phyloP scores from a whole-genome alignment of 2,797 vertebrate genomes.

The Gastrophryne carolinensis region DNA sequence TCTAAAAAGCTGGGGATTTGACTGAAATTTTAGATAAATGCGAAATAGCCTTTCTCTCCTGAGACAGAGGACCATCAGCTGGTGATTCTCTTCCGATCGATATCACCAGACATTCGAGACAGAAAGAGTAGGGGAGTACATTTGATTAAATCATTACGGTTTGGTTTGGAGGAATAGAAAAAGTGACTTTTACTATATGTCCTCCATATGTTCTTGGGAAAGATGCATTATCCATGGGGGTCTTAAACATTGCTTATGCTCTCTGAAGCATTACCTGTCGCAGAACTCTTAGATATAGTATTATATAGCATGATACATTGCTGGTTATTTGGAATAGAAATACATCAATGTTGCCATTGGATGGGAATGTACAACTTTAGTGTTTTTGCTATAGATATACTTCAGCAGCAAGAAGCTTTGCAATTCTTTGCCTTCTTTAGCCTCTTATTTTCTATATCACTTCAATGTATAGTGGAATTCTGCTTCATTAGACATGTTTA shows the following conservation, averaged over 20 bases:
- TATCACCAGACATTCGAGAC: slow-evolving; percentile 47
- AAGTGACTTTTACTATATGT: slow-evolving; percentile 45
- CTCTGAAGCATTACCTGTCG: neutral
- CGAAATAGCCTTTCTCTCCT: slow-evolving; percentile 32
- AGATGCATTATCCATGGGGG: slow-evolving; percentile 38
- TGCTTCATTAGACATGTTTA: too few relatives aligned
- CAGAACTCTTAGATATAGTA: slow-evolving; percentile 27
- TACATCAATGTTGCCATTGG: too few relatives aligned
- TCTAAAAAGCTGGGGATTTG: slow-evolving; percentile 3
- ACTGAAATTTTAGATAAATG: neutral
- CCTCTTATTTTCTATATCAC: too few relatives aligned
- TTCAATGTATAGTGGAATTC: too few relatives aligned
- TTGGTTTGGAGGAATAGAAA: slow-evolving; percentile 44
- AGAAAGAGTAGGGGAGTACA: slow-evolving; percentile 40
- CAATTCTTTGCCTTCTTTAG: too few relatives aligned
- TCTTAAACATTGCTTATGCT: neutral
- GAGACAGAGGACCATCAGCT: slow-evolving; percentile 28
- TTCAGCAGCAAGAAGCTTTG: too few relatives aligned
- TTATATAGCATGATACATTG: too few relatives aligned
- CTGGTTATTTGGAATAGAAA: too few relatives aligned
- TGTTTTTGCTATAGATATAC: too few relatives aligned
- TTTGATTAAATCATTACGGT: slow-evolving; percentile 46
- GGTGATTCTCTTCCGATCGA: slow-evolving; percentile 41
- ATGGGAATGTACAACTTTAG: too few relatives aligned
- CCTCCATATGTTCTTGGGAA: slow-evolving; percentile 43